These are phyloP conservation scores for Drosophila willistoni DNA, from an alignment of 1,140 invertebrate species.

Conservation along the genomic window DNA sequence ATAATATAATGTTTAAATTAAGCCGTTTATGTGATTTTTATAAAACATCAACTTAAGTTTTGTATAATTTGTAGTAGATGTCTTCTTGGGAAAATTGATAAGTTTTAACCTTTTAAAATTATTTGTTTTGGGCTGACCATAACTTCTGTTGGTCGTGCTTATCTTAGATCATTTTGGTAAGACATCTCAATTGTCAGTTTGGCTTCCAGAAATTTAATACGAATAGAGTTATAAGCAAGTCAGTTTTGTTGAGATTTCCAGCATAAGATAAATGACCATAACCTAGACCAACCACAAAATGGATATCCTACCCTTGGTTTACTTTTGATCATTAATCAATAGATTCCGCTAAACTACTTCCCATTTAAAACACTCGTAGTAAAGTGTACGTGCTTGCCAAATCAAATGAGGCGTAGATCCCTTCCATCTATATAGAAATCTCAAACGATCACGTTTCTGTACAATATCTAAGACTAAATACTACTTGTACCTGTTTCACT, in stretches of 20 bases:
- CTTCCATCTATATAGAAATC: background rate
- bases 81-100: too few relatives aligned
- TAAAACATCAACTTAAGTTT: background rate
- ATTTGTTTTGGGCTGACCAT: too few relatives aligned
- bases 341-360: constrained; percentile 9
- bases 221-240: constrained; percentile 18
- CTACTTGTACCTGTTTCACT: constrained; percentile 3
- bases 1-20: background rate
- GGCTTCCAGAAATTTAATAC: constrained; percentile 9
- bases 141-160: background rate
- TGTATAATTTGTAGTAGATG: too few relatives aligned
- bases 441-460: constrained; percentile 13
- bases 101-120: too few relatives aligned
- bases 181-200: background rate
- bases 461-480: background rate
- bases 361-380: constrained; percentile 15
- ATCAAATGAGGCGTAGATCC: constrained; percentile 22
- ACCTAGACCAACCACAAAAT: constrained; percentile 15
- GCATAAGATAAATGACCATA: constrained; percentile 3
- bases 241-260: constrained; percentile 8
- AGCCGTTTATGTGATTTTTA: background rate
- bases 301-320: background rate
- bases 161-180: background rate
- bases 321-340: constrained; percentile 6
- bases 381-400: constrained; percentile 19